A percentile compares a stretch with the other conserved stretches of the same genome.
Evolutionary conservation across 1,140 invertebrate species (phyloP).

Genomic region (Heterodera carotae): DNA sequence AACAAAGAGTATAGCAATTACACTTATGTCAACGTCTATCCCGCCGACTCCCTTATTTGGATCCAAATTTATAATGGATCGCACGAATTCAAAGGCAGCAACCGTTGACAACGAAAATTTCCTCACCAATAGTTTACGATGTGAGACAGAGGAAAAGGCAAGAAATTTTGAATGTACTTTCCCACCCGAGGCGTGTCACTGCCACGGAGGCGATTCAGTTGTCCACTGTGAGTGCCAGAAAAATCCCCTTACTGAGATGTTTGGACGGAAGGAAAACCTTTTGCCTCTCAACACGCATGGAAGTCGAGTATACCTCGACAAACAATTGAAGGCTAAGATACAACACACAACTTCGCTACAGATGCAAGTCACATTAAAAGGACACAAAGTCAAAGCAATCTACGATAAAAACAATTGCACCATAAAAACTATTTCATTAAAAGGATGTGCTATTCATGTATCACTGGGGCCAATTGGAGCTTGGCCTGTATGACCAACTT

Average conservation of each 20-base stretch:
- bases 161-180: neutral
- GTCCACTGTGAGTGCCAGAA: neutral
- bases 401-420: neutral
- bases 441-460: neutral
- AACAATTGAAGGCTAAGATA: neutral
- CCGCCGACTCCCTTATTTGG: neutral
- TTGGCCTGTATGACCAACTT: neutral
- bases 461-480: neutral
- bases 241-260: neutral
- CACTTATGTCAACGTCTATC: neutral
- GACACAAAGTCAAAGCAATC: neutral
- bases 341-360: neutral
- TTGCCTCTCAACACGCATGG: neutral
- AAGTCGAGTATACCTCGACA: neutral
- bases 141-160: neutral
- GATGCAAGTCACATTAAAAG: neutral
- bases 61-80: neutral
- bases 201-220: neutral
- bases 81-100: neutral
- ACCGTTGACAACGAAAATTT: neutral
- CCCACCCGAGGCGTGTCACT: neutral
- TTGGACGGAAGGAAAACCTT: neutral
- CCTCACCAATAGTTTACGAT: neutral
- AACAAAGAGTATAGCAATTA: neutral
- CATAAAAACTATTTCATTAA: neutral